Conservation (phyloP, 2,797 vertebrate species). For the Liparis tanakae region DNA sequence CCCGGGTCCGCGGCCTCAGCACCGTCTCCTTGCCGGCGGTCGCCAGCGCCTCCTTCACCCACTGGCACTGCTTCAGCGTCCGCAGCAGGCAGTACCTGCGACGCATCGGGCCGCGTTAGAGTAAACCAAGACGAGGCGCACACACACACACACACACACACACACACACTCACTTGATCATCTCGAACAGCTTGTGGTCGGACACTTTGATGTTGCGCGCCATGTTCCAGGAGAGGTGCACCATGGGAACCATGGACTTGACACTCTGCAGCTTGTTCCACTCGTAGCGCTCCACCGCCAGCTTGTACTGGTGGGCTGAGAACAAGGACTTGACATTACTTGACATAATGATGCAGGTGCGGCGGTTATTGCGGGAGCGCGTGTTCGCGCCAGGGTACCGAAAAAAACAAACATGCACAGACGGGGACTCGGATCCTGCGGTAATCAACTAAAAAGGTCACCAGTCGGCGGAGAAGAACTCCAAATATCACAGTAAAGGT, state of each 20-base stretch:
- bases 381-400: not conserved
- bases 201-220: slow-evolving; percentile 99
- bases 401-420: not conserved
- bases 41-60: slow-evolving; percentile 92
- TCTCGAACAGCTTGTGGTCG: slow-evolving; percentile 99
- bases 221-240: slow-evolving; percentile 99
- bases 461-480: slow-evolving; percentile 37
- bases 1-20: slow-evolving; percentile 92
- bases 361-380: not conserved
- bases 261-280: slow-evolving; percentile 99
- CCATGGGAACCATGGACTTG: slow-evolving; percentile 98
- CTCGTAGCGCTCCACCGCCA: slow-evolving; percentile 97
- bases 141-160: no score
- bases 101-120: fast-evolving
- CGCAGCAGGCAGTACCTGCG: slow-evolving; percentile 94
- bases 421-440: not conserved
- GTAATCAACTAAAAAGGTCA: slow-evolving; percentile 59
- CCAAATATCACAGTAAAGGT: slow-evolving; percentile 44
- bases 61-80: slow-evolving; percentile 97
- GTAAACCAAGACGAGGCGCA: no score
- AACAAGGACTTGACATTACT: not conserved
- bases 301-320: slow-evolving; percentile 94
- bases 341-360: not conserved
- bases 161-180: slow-evolving; percentile 99
- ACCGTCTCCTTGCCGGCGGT: slow-evolving; percentile 92